Percentiles rank a stretch among this genome's conserved stretches.
Conservation (phyloP, 2,113 vertebrate species). For the Piaya cayana region DNA sequence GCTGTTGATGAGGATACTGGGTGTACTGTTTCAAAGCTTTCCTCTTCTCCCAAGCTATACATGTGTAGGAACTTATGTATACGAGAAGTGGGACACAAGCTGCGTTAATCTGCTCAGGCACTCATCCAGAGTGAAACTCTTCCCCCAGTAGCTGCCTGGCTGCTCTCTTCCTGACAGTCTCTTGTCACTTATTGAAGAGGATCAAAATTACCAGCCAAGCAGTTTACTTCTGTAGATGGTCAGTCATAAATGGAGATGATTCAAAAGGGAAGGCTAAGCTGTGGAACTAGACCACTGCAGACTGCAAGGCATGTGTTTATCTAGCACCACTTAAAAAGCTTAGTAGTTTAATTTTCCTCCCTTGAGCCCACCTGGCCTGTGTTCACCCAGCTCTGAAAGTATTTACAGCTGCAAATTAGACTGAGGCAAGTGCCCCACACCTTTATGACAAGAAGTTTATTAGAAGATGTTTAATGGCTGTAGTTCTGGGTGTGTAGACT, state of each 20-base stretch:
- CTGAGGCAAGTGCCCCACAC: not conserved
- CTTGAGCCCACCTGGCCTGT: not conserved
- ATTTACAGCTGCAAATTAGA: not conserved
- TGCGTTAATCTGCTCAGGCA: not conserved
- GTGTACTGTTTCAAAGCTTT: not conserved
- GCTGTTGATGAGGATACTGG: not conserved
- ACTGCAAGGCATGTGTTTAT: not conserved
- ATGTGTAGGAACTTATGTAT: not conserved
- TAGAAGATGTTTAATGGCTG: not conserved
- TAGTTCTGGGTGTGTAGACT: not conserved
- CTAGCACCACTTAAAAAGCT: not conserved
- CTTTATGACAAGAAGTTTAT: not conserved
- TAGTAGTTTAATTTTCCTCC: not conserved
- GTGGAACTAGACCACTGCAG: not conserved
- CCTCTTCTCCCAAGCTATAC: not conserved
- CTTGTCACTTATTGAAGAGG: not conserved
- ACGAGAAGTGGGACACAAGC: not conserved
- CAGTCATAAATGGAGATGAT: not conserved
- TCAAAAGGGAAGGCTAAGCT: not conserved
- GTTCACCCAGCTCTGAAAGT: not conserved
- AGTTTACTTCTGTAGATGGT: not conserved
- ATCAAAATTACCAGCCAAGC: not conserved
- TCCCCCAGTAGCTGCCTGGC: not conserved
- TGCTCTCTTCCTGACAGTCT: not conserved
- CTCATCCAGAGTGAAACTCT: not conserved